Conservation (phyloP, 2,797 vertebrate genomes). For the Leucoraja ocellata region DNA sequence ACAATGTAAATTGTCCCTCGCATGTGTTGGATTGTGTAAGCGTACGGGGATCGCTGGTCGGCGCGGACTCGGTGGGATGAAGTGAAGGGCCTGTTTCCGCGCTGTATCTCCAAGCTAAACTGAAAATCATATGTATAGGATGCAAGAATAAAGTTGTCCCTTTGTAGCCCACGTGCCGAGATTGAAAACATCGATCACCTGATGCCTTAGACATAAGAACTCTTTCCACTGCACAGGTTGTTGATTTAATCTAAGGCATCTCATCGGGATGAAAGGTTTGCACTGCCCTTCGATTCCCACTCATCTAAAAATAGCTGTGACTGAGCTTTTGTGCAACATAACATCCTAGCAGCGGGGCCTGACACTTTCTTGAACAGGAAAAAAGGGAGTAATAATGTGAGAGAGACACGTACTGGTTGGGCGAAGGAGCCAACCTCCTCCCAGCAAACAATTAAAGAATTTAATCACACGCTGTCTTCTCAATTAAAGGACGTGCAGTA, state of each 20-base stretch:
- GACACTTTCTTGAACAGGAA: neutral
- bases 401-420: neutral
- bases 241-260: neutral
- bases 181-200: constrained; percentile 2
- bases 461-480: neutral
- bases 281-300: neutral
- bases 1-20: no score
- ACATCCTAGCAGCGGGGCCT: neutral
- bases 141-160: neutral
- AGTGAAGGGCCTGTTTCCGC: no score
- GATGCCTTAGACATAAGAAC: neutral
- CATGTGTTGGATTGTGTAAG: no score
- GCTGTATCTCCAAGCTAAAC: no score
- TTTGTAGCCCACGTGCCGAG: neutral
- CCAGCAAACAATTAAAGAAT: neutral
- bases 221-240: neutral
- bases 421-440: neutral
- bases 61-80: no score
- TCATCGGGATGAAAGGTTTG: neutral
- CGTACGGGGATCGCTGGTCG: no score
- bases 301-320: constrained; percentile 2
- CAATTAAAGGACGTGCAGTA: neutral
- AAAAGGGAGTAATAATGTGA: neutral
- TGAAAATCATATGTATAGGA: neutral
- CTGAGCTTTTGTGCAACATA: neutral